Conservation (phyloP, 2,888 invertebrate genomes). For the Zelleria hepariella region DNA sequence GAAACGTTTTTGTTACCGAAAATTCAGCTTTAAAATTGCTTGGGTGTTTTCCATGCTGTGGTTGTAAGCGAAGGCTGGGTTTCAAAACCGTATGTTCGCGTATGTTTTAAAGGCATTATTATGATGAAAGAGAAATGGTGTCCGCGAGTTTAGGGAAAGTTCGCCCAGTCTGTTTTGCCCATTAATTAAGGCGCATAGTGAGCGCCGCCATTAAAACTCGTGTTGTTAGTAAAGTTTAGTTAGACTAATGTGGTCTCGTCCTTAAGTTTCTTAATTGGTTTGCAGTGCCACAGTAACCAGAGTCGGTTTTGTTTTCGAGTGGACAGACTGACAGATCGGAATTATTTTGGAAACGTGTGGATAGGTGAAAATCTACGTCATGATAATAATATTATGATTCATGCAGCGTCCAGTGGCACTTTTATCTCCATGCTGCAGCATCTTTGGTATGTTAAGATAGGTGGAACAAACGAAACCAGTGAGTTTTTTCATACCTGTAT, state of each 20-base stretch:
- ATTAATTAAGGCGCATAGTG: conserved; percentile 22
- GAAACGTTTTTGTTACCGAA: neutral
- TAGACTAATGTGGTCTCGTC: neutral
- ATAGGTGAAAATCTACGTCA: too few relatives aligned
- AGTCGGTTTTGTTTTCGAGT: too few relatives aligned
- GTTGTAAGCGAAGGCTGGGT: neutral
- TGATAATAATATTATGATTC: too few relatives aligned
- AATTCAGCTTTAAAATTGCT: neutral
- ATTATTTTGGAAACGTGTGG: too few relatives aligned
- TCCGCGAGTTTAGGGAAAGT: conserved; percentile 34
- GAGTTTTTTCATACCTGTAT: too few relatives aligned
- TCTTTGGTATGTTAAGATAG: too few relatives aligned
- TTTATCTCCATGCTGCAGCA: too few relatives aligned
- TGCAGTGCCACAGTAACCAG: neutral
- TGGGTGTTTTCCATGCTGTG: neutral
- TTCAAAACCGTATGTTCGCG: neutral
- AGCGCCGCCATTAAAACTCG: conserved; percentile 1
- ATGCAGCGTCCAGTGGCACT: too few relatives aligned
- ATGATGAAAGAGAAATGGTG: conserved; percentile 27
- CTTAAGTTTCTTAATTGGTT: neutral
- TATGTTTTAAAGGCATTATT: conserved; percentile 26
- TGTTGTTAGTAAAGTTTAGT: neutral
- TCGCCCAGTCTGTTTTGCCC: conserved; percentile 13
- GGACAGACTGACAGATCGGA: too few relatives aligned
- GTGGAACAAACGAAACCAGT: too few relatives aligned